A percentile compares a stretch with the other conserved stretches of the same genome.
Evolutionary conservation across 2,113 vertebrate genomes (phyloP).

Genomic region (Ellobius talpinus): DNA sequence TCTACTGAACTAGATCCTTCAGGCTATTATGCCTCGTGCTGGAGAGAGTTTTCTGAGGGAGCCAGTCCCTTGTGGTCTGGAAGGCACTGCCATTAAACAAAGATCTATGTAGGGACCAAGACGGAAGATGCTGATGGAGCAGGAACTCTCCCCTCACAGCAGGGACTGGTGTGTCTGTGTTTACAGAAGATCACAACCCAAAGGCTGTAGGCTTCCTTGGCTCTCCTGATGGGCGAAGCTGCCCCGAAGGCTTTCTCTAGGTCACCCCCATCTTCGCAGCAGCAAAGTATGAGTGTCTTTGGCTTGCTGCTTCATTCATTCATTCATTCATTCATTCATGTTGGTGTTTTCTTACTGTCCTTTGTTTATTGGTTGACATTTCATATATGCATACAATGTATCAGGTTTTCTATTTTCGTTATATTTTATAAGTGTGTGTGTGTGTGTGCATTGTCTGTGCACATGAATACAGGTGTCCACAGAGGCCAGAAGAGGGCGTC

Average conservation of each 20-base stretch:
- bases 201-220: neutral
- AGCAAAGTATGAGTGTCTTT: neutral
- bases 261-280: neutral
- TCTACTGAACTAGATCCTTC: slow-evolving; percentile 82
- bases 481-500: neutral
- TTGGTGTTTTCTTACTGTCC: neutral
- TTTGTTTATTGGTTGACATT: neutral
- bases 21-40: slow-evolving; percentile 63
- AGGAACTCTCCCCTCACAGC: slow-evolving; percentile 18
- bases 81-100: slow-evolving; percentile 62
- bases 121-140: slow-evolving; percentile 64
- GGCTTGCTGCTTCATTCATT: neutral
- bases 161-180: slow-evolving; percentile 20
- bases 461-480: neutral
- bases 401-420: neutral
- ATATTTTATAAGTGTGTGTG: neutral
- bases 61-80: neutral
- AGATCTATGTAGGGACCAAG: slow-evolving; percentile 30
- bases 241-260: neutral
- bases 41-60: slow-evolving; percentile 57
- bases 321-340: neutral
- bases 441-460: neutral
- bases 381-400: neutral
- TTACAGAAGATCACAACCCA: slow-evolving; percentile 40
- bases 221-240: neutral